These are phyloP conservation scores for Linhomoeus sp. DNA, from an alignment of 2,888 invertebrate species.

Conservation along the genomic window DNA sequence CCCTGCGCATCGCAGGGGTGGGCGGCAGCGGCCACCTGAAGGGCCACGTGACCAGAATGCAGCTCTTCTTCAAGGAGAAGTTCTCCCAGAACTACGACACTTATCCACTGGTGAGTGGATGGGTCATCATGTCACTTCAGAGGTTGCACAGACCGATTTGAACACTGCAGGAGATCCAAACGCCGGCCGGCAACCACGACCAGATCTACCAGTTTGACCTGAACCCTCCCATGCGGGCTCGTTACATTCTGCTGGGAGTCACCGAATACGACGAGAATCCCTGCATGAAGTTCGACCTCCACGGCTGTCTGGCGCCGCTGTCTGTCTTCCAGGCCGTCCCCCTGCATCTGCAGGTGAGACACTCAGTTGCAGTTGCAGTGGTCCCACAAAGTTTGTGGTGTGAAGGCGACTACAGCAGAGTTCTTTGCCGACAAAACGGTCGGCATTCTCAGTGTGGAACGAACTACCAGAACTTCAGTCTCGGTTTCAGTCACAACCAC, in stretches of 20 bases:
- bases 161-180: slow-evolving; percentile 38
- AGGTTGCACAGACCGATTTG: not conserved
- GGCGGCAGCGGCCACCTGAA: slow-evolving; percentile 20
- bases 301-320: slow-evolving; percentile 57
- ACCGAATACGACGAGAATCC: slow-evolving; percentile 92
- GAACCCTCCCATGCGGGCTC: slow-evolving; percentile 74
- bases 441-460: no score
- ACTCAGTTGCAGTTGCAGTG: no score
- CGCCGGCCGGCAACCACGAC: slow-evolving; percentile 50
- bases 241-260: slow-evolving; percentile 79
- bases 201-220: slow-evolving; percentile 85
- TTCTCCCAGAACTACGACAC: slow-evolving; percentile 85
- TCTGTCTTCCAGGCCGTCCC: slow-evolving; percentile 19
- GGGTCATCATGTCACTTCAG: no score
- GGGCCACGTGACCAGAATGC: slow-evolving; percentile 84
- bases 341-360: slow-evolving; percentile 14
- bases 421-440: no score
- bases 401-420: no score
- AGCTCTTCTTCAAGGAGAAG: slow-evolving; percentile 87
- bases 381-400: no score
- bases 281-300: slow-evolving; percentile 79
- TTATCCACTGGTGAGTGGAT: slow-evolving; percentile 55
- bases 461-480: no score
- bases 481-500: no score
- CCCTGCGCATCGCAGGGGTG: slow-evolving; percentile 23